Conservation (phyloP, 2,113 vertebrate species). For the Spilogale gracilis region DNA sequence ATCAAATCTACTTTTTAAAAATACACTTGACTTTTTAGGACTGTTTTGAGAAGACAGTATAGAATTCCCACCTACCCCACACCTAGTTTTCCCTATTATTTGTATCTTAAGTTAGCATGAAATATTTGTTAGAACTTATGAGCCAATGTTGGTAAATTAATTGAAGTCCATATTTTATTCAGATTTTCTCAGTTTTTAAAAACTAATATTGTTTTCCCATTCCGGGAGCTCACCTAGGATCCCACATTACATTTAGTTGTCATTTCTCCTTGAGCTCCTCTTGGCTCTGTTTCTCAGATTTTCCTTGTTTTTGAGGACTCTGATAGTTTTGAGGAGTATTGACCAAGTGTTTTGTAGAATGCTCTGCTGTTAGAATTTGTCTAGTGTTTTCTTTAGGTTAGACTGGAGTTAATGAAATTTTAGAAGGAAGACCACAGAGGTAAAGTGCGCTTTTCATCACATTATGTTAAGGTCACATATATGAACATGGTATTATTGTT, state of each 20-base stretch:
- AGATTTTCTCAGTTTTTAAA: background rate
- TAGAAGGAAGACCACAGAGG: background rate
- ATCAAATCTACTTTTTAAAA: background rate
- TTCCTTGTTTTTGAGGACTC: background rate
- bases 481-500: background rate
- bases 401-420: background rate
- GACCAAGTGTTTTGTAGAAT: background rate
- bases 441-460: background rate
- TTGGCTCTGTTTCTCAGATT: background rate
- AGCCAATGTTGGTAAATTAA: background rate
- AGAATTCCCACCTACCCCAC: background rate
- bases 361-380: background rate
- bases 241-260: background rate
- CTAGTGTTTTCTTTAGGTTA: background rate
- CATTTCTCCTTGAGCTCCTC: background rate
- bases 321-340: background rate
- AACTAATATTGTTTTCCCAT: background rate
- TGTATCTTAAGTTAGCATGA: background rate
- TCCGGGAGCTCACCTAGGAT: background rate
- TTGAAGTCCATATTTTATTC: background rate
- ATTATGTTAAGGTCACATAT: background rate
- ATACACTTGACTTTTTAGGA: background rate
- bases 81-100: background rate
- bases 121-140: background rate
- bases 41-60: background rate